Base-by-base conservation (phyloP, 2,113 vertebrate species). In the Amblyopsis rosae region DNA sequence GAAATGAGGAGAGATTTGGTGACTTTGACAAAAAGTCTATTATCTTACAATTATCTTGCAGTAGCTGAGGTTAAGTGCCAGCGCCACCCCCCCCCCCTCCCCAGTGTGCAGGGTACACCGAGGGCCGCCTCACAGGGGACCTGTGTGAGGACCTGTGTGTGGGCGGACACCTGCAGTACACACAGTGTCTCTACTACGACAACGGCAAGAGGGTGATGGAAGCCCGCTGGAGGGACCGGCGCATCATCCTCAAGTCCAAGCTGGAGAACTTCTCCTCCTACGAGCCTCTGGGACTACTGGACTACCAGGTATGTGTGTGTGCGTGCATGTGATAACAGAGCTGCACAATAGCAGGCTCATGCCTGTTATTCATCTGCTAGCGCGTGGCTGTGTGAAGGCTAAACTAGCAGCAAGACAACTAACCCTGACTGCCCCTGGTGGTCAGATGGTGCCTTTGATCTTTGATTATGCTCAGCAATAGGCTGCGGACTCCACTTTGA, bases 201-300 rank as follows among this genome's bases (percentile, higher is more conserved):
- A 91, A 94, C 12, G 98, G 98, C 49, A 99, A 99, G 88, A 98
- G 97, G 89, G 98, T 99, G 82, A 94, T 99, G 59, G 94, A 95
- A 81, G 97, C 95, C 0, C 92, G 90, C 48, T 98, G 98, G 98
- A 92, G 92, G 15, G 96, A 95, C 26, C 86, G 77, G 15, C 94
- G 94, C 2, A 65, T 99, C 46, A 91, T 98, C 76, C 91, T 99
- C 79, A 99, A 99, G 82, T 96, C 98, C 82, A 95, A 95, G 73
- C 93, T 94, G 72, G 98, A 96, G 81, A 93, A 94, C 62, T 98
- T 99, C 92, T 93, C 95, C 77, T 95, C 94, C 80, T 98, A 97
- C 57, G 94, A 93, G 51, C 87, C 89, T 0, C 93, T 96, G 59
- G 84, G 84, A 7, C 82, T 94, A 12, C 88, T 94, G 80, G 91